Evolutionary conservation across 2,113 vertebrate genomes (phyloP).

Genomic region (Willisornis vidua): DNA sequence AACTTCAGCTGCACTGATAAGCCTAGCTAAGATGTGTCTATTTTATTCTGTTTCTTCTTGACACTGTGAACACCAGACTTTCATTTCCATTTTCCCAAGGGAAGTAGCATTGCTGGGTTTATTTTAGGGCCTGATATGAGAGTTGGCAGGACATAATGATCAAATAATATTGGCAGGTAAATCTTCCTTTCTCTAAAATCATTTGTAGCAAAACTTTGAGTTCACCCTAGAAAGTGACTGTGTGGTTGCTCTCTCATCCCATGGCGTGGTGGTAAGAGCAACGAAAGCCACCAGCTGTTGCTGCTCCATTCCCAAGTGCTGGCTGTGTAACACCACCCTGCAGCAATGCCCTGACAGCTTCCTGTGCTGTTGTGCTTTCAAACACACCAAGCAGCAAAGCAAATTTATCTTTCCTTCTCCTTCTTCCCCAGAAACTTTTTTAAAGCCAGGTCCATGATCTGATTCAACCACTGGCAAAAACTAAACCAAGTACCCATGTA

Average conservation of each 20-base stretch:
- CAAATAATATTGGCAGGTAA: background rate
- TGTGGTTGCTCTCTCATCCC: background rate
- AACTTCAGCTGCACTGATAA: background rate
- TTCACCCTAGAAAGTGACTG: background rate
- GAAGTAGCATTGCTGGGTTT: background rate
- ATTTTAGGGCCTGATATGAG: conserved; percentile 12
- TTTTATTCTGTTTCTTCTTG: background rate
- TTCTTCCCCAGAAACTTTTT: background rate
- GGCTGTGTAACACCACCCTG: background rate
- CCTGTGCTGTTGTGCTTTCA: background rate
- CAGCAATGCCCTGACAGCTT: background rate
- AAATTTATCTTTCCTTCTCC: background rate
- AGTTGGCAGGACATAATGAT: background rate
- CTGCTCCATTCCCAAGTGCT: background rate
- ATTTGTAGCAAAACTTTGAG: background rate
- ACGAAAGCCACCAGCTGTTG: background rate
- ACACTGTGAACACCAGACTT: background rate
- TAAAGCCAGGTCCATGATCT: background rate
- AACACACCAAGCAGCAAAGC: background rate
- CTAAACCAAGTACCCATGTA: background rate
- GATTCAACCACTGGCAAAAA: background rate
- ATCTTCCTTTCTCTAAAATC: conserved; percentile 3
- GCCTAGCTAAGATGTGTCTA: background rate
- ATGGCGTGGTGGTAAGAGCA: background rate
- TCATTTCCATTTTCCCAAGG: background rate